phyloP scores from a whole-genome alignment of 1,140 invertebrate species.

The Macrosteles quadrilineatus region DNA sequence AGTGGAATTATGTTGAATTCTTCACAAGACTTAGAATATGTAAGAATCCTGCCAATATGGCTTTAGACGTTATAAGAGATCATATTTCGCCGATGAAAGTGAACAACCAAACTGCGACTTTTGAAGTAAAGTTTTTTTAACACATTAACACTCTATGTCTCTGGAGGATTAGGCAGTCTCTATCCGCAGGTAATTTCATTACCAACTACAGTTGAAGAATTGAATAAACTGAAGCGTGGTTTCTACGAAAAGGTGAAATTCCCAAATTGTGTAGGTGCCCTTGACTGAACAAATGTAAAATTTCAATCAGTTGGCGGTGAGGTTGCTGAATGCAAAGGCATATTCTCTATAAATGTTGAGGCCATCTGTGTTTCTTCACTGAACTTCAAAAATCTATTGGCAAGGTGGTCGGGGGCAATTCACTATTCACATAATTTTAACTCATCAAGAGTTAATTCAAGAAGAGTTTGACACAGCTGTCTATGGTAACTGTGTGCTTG shows the following conservation, averaged over 20 bases:
- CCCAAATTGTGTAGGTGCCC: not conserved
- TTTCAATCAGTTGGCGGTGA: not conserved
- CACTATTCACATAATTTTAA: not conserved
- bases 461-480: not conserved
- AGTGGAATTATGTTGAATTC: constrained; percentile 19
- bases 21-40: too few species aligned
- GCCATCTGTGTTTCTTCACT: not conserved
- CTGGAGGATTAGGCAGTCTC: not conserved
- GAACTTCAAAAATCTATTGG: too few species aligned
- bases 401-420: too few species aligned
- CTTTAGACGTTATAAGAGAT: too few species aligned
- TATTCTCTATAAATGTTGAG: not conserved
- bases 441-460: not conserved
- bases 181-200: not conserved
- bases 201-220: too few species aligned
- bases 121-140: too few species aligned
- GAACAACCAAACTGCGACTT: too few species aligned
- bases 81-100: too few species aligned
- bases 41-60: too few species aligned
- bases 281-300: not conserved
- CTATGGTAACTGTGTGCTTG: not conserved
- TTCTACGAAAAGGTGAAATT: constrained; percentile 27
- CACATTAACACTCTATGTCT: not conserved
- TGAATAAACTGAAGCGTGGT: constrained; percentile 13
- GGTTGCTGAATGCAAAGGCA: not conserved